Percentiles rank a stretch among this genome's conserved stretches.
phyloP scores from a whole-genome alignment of 2,113 vertebrate species.

The Gorsachius goisagi region DNA sequence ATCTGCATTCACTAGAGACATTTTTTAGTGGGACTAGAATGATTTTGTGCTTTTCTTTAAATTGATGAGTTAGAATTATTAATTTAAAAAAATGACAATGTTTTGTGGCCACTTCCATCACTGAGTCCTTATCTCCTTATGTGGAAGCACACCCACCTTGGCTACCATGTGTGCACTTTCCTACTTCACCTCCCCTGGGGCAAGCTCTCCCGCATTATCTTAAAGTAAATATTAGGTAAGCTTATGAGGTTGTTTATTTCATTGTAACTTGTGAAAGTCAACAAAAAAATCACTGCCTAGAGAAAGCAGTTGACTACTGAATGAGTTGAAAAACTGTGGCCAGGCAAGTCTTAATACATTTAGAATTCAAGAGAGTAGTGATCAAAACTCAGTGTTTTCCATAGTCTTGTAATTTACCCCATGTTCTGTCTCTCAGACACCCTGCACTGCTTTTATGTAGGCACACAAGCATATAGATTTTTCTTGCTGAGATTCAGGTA shows the following conservation, averaged over 20 bases:
- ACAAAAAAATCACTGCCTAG: slow-evolving; percentile 4
- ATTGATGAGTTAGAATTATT: neutral
- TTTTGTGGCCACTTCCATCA: neutral
- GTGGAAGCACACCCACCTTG: neutral
- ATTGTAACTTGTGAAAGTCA: slow-evolving; percentile 37
- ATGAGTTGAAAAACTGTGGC: neutral
- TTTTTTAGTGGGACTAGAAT: neutral
- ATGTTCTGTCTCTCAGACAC: neutral
- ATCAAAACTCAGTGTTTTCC: neutral
- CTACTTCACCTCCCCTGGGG: neutral
- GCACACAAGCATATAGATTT: neutral
- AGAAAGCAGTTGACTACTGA: neutral
- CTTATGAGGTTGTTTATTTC: slow-evolving; percentile 47
- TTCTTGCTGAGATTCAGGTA: neutral
- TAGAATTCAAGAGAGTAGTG: neutral
- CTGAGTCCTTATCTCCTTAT: neutral
- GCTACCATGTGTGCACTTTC: neutral
- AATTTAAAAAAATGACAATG: neutral
- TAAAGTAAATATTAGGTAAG: slow-evolving; percentile 43
- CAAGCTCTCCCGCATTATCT: slow-evolving; percentile 15
- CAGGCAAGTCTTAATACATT: neutral
- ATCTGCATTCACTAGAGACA: neutral
- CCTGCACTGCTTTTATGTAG: neutral
- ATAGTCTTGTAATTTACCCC: neutral
- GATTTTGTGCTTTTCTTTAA: neutral